A percentile compares a stretch with the other conserved stretches of the same genome.
These are phyloP conservation scores for Odontomyia ornata DNA, from an alignment of 2,888 invertebrate genomes.

Conservation along the genomic window DNA sequence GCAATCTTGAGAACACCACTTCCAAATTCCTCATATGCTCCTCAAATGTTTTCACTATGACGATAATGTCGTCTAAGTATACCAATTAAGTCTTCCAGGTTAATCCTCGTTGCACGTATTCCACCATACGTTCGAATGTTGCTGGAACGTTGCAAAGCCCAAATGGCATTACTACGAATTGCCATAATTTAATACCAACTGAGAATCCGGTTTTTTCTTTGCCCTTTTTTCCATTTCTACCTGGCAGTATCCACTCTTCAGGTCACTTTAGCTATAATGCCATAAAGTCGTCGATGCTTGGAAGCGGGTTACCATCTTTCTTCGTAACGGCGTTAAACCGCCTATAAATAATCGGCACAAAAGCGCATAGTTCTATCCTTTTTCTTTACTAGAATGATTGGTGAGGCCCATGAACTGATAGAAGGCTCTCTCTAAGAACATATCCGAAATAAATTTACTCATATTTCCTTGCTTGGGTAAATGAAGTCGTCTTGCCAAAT, in stretches of 20 bases:
- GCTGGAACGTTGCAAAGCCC: conserved; percentile 49
- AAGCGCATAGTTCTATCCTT: conserved; percentile 13
- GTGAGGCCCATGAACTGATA: background rate
- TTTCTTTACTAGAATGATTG: conserved; percentile 21
- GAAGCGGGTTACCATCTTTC: conserved; percentile 28
- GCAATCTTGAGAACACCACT: too few species aligned
- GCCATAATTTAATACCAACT: too few species aligned
- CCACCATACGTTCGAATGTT: conserved; percentile 52
- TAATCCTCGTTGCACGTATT: too few species aligned
- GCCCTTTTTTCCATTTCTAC: conserved; percentile 32
- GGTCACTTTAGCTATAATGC: background rate
- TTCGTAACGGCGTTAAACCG: conserved; percentile 2
- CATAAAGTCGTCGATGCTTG: background rate
- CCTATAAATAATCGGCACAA: conserved; percentile 11
- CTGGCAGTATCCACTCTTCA: conserved; percentile 52
- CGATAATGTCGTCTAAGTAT: too few species aligned
- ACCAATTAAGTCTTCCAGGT: too few species aligned
- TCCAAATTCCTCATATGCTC: too few species aligned
- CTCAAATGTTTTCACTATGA: too few species aligned
- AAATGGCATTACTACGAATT: too few species aligned
- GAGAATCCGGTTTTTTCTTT: background rate
- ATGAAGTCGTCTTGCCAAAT: background rate
- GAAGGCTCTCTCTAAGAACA: background rate
- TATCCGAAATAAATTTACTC: background rate
- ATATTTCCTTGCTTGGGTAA: background rate